A percentile compares a stretch with the other conserved stretches of the same genome.
Evolutionary conservation across 1,140 invertebrate genomes (phyloP).

Genomic region (Polypedilum pembai): DNA sequence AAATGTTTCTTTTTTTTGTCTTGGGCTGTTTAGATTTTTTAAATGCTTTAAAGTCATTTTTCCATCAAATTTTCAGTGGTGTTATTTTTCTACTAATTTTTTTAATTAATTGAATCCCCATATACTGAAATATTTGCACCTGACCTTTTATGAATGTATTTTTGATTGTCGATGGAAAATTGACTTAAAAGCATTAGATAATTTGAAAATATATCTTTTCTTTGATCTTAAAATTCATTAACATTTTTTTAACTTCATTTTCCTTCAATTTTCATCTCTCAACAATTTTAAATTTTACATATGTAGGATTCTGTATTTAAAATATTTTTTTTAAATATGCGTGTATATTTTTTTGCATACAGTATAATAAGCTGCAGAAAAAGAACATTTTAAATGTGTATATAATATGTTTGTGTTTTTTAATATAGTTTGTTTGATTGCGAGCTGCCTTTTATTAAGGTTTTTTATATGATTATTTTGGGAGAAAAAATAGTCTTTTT

Average conservation of each 20-base stretch:
- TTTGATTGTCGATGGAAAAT: neutral
- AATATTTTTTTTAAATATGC: neutral
- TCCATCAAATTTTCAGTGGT: neutral
- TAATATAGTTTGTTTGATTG: neutral
- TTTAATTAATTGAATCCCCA: neutral
- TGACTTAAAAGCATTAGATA: neutral
- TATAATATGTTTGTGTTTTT: neutral
- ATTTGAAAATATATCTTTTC: neutral
- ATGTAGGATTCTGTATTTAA: neutral
- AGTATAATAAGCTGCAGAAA: neutral
- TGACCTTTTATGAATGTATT: neutral
- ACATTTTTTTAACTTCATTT: neutral
- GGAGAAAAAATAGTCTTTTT: neutral
- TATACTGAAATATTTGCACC: neutral
- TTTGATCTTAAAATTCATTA: neutral
- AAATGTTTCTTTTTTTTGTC: neutral
- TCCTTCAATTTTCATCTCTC: constrained; percentile 26
- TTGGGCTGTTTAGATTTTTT: neutral
- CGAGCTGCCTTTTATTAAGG: neutral
- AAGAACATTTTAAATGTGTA: neutral
- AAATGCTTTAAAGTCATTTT: neutral
- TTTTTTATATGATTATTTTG: too few relatives aligned
- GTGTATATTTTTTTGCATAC: neutral
- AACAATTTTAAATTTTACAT: constrained; percentile 1
- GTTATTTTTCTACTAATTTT: too few relatives aligned